Evolutionary conservation across 2,888 invertebrate species (phyloP), one percentile per base, ranked within the genome.

Genomic region (Pegoplata infirma): DNA sequence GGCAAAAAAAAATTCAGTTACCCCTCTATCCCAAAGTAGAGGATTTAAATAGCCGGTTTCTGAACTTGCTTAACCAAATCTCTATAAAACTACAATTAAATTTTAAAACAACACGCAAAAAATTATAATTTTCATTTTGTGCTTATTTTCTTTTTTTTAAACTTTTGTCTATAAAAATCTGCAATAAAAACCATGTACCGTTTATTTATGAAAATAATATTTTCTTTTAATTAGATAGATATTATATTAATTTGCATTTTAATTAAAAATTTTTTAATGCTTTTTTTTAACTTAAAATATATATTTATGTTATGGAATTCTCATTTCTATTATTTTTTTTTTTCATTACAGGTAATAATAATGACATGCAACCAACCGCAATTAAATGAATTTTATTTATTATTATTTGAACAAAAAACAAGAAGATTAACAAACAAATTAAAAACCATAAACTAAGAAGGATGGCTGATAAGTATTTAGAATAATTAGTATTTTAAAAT

Each of bases 181-280:
- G n/a, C n/a, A n/a, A n/a, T n/a, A n/a, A n/a, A n/a, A n/a, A n/a
- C n/a, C n/a, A n/a, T n/a, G n/a, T n/a, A n/a, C n/a, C n/a, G n/a
- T n/a, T n/a, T n/a, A n/a, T n/a, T n/a, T n/a, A n/a, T n/a, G n/a
- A 25, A 61, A 63, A 66, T 61, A 23, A 56, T 67, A 72, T 56
- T 72, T 61, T 67, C 55, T 56, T 64, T 67, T 67, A 67, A 72
- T 77, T 77, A 67, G 67, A 53, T 77, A 67, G 67, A 53, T 72
- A 46, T 61, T 61, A 71, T 71, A 28, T 67, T 63, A 58, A 73
- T 78, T 73, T 78, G 53, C 53, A 64, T 74, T 64, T 78, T 64
- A 74, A 73, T 68, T 73, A 69, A 64, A 59, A 56, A 67, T 49
- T 67, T n/a, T 67, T 61, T 47, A 61, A 55, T 71, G 10, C 25